Percentiles rank a stretch among this genome's conserved stretches.
Conservation (phyloP, 2,797 vertebrate genomes). For the Bovichtus variegatus region DNA sequence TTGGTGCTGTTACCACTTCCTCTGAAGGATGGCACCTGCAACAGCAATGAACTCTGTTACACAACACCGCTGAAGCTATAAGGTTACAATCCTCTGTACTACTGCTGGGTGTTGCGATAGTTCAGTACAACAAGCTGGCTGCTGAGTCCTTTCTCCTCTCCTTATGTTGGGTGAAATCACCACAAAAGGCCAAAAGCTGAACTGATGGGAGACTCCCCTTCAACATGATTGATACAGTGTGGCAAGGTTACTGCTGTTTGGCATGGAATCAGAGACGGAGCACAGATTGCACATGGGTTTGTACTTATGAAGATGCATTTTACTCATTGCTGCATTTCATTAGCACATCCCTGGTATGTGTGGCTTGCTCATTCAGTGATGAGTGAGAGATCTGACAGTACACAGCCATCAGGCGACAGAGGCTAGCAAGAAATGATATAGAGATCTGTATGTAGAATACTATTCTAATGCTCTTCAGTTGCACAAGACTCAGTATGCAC, state of each 20-base stretch:
- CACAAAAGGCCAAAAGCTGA: constrained; percentile 14
- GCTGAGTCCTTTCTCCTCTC: constrained; percentile 29
- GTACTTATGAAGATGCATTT: constrained; percentile 33
- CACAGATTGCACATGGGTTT: constrained; percentile 12
- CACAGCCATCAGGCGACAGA: constrained; percentile 21
- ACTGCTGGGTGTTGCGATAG: constrained; percentile 27
- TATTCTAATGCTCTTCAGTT: neutral
- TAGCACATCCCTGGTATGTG: constrained; percentile 22
- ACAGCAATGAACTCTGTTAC: constrained; percentile 50
- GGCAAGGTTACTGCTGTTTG: constrained; percentile 32
- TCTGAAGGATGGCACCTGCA: constrained; percentile 70
- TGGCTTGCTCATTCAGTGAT: constrained; percentile 30
- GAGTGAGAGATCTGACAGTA: constrained; percentile 15
- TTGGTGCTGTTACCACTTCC: constrained; percentile 52
- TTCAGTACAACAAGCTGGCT: constrained; percentile 33
- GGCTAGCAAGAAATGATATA: constrained; percentile 27
- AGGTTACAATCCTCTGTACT: constrained; percentile 2
- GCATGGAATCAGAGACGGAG: constrained; percentile 19
- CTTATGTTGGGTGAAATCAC: constrained; percentile 45
- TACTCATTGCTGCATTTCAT: constrained; percentile 41
- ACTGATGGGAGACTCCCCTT: constrained; percentile 9
- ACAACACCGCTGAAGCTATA: constrained; percentile 20
- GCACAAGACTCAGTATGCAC: constrained; percentile 4
- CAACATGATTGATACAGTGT: neutral
- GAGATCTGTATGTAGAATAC: constrained; percentile 15